A percentile compares a stretch with the other conserved stretches of the same genome.
Evolutionary conservation across 1,140 invertebrate species (phyloP).

Genomic region (Leptinotarsa texana): DNA sequence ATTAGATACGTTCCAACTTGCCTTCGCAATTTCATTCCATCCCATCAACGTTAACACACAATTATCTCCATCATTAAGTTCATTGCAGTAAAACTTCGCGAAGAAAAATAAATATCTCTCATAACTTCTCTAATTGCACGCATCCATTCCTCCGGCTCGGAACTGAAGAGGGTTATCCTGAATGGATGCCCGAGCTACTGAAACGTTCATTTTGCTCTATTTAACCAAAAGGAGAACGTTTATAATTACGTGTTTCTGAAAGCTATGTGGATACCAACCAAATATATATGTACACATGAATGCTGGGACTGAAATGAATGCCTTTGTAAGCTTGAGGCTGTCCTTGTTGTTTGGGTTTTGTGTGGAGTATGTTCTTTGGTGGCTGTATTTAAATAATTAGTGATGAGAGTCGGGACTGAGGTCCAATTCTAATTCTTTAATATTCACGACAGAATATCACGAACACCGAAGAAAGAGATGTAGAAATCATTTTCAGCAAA

Average conservation of each 20-base stretch:
- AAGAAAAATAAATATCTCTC: not conserved
- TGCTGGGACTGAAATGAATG: not conserved
- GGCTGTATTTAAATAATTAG: not conserved
- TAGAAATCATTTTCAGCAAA: no score
- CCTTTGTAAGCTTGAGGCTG: not conserved
- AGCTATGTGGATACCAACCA: slow-evolving; percentile 7
- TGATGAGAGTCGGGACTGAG: not conserved
- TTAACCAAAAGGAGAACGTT: slow-evolving; percentile 1
- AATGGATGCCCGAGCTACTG: not conserved
- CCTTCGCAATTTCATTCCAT: not conserved
- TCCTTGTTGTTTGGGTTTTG: not conserved
- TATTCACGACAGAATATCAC: no score
- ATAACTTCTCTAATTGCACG: not conserved
- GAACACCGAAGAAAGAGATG: no score
- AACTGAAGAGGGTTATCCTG: not conserved
- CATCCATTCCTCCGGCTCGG: not conserved
- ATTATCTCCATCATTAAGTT: not conserved
- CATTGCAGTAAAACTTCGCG: not conserved
- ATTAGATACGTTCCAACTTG: not conserved
- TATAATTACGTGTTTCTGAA: not conserved
- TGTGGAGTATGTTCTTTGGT: not conserved
- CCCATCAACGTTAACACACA: slow-evolving; percentile 1
- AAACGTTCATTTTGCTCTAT: not conserved
- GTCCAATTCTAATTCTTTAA: no score
- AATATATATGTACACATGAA: not conserved